phyloP scores from a whole-genome alignment of 2,888 invertebrate species.

The Gymnosoma rotundatum region DNA sequence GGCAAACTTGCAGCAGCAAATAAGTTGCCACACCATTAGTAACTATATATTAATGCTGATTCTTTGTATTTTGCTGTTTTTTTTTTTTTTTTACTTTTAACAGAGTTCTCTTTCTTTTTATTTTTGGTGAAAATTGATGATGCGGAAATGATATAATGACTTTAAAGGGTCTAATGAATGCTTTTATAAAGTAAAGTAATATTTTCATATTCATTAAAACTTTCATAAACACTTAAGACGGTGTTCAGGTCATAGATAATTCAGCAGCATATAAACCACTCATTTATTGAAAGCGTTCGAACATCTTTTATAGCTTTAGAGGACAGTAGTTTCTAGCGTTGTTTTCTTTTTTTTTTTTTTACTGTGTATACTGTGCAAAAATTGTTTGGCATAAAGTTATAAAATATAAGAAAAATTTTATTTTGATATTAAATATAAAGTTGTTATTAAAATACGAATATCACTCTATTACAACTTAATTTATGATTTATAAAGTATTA shows the following conservation, averaged over 20 bases:
- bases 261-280: not conserved
- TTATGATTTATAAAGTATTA: too few species aligned
- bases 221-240: not conserved
- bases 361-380: too few species aligned
- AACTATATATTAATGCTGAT: slow-evolving; percentile 37
- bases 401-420: too few species aligned
- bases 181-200: slow-evolving; percentile 26
- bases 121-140: slow-evolving; percentile 53
- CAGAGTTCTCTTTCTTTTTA: slow-evolving; percentile 48
- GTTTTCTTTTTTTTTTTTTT: too few species aligned
- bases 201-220: not conserved
- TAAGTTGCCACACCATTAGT: not conserved
- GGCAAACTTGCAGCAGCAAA: not conserved
- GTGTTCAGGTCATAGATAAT: slow-evolving; percentile 3
- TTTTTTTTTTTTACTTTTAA: slow-evolving; percentile 36
- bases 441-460: too few species aligned
- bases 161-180: slow-evolving; percentile 58
- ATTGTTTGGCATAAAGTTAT: too few species aligned
- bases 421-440: too few species aligned
- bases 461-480: too few species aligned
- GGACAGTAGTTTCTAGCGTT: too few species aligned
- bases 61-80: slow-evolving; percentile 46
- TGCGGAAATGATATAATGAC: slow-evolving; percentile 65
- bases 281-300: not conserved
- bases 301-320: not conserved